A percentile compares a stretch with the other conserved stretches of the same genome.
These are phyloP conservation scores for Zosterops lateralis DNA, from an alignment of 2,113 vertebrate species.

Conservation along the genomic window DNA sequence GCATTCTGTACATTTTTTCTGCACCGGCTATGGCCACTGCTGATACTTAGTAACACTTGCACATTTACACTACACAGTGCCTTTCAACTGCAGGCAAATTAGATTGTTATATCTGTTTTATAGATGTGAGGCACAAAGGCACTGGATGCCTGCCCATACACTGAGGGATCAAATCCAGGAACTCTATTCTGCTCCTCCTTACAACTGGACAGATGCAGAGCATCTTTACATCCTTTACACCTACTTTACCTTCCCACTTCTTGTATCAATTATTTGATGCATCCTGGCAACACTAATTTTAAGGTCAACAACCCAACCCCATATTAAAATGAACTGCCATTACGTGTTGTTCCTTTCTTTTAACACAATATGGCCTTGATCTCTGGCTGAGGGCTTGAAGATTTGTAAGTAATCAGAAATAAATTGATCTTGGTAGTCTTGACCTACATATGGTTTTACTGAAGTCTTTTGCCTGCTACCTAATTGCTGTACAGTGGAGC, in stretches of 20 bases:
- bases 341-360: background rate
- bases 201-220: background rate
- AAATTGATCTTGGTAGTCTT: background rate
- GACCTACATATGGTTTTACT: background rate
- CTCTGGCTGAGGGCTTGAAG: background rate
- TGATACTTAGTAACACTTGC: background rate
- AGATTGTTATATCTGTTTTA: background rate
- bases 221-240: background rate
- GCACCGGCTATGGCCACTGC: background rate
- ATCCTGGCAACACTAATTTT: background rate
- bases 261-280: background rate
- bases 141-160: background rate
- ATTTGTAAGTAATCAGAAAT: conserved; percentile 10
- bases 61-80: background rate
- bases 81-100: background rate
- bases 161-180: background rate
- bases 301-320: background rate
- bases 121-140: background rate
- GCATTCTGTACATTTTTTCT: background rate
- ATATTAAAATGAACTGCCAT: background rate
- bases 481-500: background rate
- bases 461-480: background rate
- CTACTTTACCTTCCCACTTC: background rate
- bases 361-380: background rate
- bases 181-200: background rate